Evolutionary conservation across 2,888 invertebrate species (phyloP).

Genomic region (Cataglyphis altisquamis): DNA sequence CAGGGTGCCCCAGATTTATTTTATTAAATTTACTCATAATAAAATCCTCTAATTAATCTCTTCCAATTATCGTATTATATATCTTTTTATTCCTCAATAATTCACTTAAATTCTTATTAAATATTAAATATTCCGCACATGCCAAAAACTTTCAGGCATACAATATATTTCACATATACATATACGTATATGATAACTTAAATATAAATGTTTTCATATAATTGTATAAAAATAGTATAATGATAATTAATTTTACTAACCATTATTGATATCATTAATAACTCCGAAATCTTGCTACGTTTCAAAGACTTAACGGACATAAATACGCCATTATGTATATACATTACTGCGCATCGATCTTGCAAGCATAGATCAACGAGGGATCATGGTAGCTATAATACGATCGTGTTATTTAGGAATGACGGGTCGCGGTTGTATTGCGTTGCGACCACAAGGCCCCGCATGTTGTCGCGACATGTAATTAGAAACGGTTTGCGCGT

Average conservation of each 20-base stretch:
- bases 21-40: background rate
- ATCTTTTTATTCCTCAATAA: background rate
- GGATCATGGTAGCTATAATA: slow-evolving; percentile 56
- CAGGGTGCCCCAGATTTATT: background rate
- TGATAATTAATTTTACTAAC: background rate
- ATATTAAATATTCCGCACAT: background rate
- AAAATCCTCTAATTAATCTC: background rate
- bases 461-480: slow-evolving; percentile 72
- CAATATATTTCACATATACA: background rate
- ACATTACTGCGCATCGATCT: slow-evolving; percentile 20
- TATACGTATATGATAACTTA: background rate
- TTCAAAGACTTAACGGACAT: background rate
- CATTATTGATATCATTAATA: background rate
- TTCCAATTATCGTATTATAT: background rate
- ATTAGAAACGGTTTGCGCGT: slow-evolving; percentile 60
- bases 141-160: background rate
- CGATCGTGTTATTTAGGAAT: slow-evolving; percentile 61
- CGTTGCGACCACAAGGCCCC: slow-evolving; percentile 77
- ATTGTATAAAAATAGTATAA: background rate
- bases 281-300: background rate
- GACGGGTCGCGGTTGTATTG: slow-evolving; percentile 46
- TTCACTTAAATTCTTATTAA: background rate
- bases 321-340: background rate
- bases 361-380: slow-evolving; percentile 61
- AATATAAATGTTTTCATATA: background rate